Conservation (phyloP, 1,140 invertebrate species). For the Globodera rostochiensis region DNA sequence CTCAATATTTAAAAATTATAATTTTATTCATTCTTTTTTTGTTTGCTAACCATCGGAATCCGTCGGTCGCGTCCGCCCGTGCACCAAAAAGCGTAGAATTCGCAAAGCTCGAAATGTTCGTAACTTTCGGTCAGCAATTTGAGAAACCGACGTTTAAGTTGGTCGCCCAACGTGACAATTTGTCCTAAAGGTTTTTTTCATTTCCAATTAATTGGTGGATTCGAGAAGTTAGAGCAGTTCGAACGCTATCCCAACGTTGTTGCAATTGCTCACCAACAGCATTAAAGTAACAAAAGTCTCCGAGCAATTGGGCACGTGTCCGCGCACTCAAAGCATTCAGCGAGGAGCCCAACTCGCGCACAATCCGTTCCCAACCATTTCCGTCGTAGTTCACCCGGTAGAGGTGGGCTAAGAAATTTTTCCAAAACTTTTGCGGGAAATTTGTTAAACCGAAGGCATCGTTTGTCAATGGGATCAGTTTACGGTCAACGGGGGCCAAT, state of each 20-base stretch:
- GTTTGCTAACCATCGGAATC: constrained; percentile 32
- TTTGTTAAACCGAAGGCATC: constrained; percentile 17
- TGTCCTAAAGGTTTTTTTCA: constrained; percentile 9
- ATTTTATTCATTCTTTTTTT: not conserved
- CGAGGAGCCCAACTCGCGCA: constrained; percentile 19
- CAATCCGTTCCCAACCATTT: constrained; percentile 36
- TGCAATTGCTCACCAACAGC: constrained; percentile 31
- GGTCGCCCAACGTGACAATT: constrained; percentile 16
- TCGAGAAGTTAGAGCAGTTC: not conserved
- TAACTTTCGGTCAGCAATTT: constrained; percentile 36
- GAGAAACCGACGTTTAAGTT: constrained; percentile 28
- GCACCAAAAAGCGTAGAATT: constrained; percentile 48
- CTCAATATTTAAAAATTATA: not conserved
- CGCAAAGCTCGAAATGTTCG: constrained; percentile 43
- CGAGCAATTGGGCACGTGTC: constrained; percentile 32
- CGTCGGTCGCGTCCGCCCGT: constrained; percentile 25
- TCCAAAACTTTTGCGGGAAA: not conserved
- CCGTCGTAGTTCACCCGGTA: constrained; percentile 42
- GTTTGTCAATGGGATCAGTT: constrained; percentile 37
- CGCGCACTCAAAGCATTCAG: not conserved
- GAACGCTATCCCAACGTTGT: no score
- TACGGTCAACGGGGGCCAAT: constrained; percentile 34
- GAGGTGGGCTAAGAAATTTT: constrained; percentile 24
- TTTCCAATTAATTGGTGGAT: not conserved
- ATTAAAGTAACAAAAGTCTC: constrained; percentile 45